phyloP scores from a whole-genome alignment of 2,113 vertebrate genomes.

The Zosterops lateralis region DNA sequence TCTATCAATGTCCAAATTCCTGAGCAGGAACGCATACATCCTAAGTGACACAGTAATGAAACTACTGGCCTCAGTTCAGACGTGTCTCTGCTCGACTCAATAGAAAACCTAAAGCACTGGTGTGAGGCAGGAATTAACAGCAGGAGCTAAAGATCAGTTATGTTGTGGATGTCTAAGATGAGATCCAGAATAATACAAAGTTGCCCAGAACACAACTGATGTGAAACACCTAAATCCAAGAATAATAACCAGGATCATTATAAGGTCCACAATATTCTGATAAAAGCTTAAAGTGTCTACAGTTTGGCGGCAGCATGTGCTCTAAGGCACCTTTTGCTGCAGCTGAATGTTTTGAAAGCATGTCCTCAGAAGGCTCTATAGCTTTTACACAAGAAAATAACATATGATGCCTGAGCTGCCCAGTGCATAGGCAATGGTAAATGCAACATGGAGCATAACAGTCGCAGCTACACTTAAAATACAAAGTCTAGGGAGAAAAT shows the following conservation, averaged over 20 bases:
- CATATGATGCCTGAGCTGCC: rapidly evolving
- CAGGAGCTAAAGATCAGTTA: neutral
- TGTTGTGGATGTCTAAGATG: neutral
- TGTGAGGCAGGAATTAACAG: neutral
- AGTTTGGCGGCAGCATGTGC: neutral
- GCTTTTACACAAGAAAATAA: neutral
- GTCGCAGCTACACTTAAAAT: neutral
- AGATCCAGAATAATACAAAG: neutral
- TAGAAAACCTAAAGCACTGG: neutral
- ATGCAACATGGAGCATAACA: neutral
- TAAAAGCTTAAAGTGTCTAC: neutral
- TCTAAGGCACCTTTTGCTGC: neutral
- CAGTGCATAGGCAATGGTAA: neutral
- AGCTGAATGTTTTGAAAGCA: neutral
- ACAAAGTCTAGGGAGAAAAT: neutral
- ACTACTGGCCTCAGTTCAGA: neutral
- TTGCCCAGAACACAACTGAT: neutral
- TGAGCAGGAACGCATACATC: neutral
- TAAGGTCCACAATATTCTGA: neutral
- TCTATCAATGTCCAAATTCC: neutral
- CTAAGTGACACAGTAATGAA: neutral
- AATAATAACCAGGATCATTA: neutral
- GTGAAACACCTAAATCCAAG: conserved; percentile 1
- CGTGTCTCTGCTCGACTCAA: neutral
- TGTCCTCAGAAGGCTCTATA: neutral